Base-by-base conservation (phyloP, 1,140 invertebrate genomes). In the Heliconius hermathena region DNA sequence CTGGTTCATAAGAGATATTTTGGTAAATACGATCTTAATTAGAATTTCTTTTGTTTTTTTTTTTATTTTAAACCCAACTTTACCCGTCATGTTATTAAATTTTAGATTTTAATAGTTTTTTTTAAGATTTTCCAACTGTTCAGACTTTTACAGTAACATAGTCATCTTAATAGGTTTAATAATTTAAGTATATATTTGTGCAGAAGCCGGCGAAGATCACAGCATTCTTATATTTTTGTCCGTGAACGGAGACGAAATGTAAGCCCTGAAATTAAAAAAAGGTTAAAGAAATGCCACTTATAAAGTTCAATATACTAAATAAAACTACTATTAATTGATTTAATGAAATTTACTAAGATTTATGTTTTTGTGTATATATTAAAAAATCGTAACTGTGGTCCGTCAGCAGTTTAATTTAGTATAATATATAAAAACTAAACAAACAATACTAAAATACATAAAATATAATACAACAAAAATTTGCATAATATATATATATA, bases 191-290 rank as follows among this genome's bases (percentile, higher is more conserved):
- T 82, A 84, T 84, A 83, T 88, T 91, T 91, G 90, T 93, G 90
- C 90, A 87, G 74, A 91, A 92, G 90, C 90, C 82, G 73, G 76
- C 76, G 80, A 78, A 71, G 79, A 85, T 95, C 91, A 96, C 89
- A 96, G 92, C 95, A 96, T 95, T 85, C 95, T 92, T 91, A 96
- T 94, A 89, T 96, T 96, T 88, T 95, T 96, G 89, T 96, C 95
- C 52, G 95, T 95, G 87, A 94, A 95, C 70, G 95, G 95, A 84
- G 95, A 96, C 84, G 95, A 95, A 85, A 96, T 96, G 93, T 96
- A 96, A 84, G 95, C 94, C 87, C 95, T 96, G 93, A 18, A 95
- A 93, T 84, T 81, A 73, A 87, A 83, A 91, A 82, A 73, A 80
- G 49, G 79, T 75, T 66, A 73, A 78, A 77, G 74, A 73, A 78